These are phyloP conservation scores for Catamblyrhynchus diadema DNA, from an alignment of 2,797 vertebrate species.

Conservation along the genomic window DNA sequence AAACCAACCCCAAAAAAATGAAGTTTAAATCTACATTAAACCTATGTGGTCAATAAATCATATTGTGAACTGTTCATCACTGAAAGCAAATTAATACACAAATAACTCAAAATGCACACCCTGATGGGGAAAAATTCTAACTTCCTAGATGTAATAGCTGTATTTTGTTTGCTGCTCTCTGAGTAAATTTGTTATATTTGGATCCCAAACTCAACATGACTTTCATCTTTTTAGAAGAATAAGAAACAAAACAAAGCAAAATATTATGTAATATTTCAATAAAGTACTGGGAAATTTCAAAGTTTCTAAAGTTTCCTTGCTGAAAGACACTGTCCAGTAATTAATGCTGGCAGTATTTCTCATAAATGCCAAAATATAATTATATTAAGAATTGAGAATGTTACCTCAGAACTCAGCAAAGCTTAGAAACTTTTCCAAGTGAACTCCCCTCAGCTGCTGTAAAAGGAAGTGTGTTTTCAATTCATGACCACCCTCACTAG, in stretches of 20 bases:
- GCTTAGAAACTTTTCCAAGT: not conserved
- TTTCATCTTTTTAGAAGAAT: not conserved
- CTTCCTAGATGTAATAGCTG: not conserved
- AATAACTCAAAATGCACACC: not conserved
- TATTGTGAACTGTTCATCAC: not conserved
- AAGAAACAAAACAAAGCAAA: not conserved
- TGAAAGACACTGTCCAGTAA: not conserved
- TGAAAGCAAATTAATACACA: not conserved
- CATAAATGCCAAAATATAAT: not conserved
- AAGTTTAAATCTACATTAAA: not conserved
- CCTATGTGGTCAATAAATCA: not conserved
- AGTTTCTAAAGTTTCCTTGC: not conserved
- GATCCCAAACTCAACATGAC: not conserved
- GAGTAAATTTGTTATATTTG: not conserved
- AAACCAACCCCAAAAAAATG: accelerated
- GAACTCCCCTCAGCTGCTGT: not conserved
- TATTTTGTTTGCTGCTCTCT: not conserved
- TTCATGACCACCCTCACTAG: not conserved
- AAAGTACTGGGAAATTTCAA: slow-evolving; percentile 6
- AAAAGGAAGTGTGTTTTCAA: not conserved
- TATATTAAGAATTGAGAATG: not conserved
- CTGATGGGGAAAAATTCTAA: not conserved
- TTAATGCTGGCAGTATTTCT: not conserved
- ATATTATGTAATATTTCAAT: not conserved
- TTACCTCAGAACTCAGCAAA: slow-evolving; percentile 17